Evolutionary conservation across 2,113 vertebrate species (phyloP).

Genomic region (Nyctibius bracteatus): DNA sequence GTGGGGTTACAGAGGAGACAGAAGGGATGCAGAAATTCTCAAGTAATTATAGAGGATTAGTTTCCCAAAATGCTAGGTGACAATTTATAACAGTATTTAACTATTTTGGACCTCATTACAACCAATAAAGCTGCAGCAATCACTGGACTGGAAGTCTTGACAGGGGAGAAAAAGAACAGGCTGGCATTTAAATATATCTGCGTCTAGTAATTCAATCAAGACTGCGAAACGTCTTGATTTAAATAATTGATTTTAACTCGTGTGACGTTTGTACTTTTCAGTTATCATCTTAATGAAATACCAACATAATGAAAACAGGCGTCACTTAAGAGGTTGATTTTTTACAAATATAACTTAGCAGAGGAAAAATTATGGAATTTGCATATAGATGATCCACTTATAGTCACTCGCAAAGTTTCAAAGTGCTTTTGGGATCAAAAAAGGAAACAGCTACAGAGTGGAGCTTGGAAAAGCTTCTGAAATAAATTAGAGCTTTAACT

Average conservation of each 20-base stretch:
- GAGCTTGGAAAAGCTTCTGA: neutral
- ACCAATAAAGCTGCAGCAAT: neutral
- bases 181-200: neutral
- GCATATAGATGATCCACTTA: neutral
- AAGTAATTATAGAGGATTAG: neutral
- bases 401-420: neutral
- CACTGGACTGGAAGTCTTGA: neutral
- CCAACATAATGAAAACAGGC: neutral
- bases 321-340: neutral
- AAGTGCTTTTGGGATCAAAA: neutral
- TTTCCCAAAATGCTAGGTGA: neutral
- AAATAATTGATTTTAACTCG: slow-evolving; percentile 1
- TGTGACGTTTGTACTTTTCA: neutral
- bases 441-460: neutral
- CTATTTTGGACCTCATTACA: neutral
- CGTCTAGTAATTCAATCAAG: neutral
- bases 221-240: neutral
- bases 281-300: neutral
- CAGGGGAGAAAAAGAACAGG: neutral
- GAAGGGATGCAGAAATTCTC: neutral
- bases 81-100: neutral
- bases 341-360: neutral
- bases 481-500: neutral
- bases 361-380: neutral
- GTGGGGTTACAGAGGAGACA: accelerated